Conservation (phyloP, 2,888 invertebrate genomes). For the Perithous albicinctus region DNA sequence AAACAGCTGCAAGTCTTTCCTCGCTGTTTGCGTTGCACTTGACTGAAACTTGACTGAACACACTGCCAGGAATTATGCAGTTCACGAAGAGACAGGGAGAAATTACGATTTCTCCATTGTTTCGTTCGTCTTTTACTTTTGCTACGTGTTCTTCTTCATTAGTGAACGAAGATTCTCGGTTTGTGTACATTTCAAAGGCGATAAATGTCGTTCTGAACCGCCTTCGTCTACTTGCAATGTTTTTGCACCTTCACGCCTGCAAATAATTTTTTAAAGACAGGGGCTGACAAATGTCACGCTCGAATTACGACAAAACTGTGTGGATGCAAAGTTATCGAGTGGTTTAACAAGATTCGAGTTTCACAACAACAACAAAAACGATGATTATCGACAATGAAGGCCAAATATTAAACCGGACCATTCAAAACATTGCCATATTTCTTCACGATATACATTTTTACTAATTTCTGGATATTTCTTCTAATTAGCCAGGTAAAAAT, state of each 20-base stretch:
- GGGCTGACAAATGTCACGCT: too few relatives aligned
- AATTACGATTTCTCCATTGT: conserved; percentile 45
- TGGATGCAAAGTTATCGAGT: not conserved
- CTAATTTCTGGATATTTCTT: conserved; percentile 16
- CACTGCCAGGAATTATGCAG: conserved; percentile 40
- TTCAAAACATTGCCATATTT: not conserved
- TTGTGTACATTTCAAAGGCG: not conserved
- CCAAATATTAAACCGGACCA: not conserved
- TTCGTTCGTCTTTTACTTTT: conserved; percentile 7
- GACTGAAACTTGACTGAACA: conserved; percentile 27
- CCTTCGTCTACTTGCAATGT: not conserved
- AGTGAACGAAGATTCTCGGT: not conserved
- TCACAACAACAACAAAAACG: too few relatives aligned
- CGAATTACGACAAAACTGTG: too few relatives aligned
- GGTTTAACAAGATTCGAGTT: not conserved
- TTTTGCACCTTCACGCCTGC: not conserved
- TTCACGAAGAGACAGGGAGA: conserved; percentile 20
- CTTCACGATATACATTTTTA: not conserved
- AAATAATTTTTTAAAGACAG: too few relatives aligned
- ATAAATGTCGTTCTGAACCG: not conserved
- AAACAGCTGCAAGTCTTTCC: conserved; percentile 32
- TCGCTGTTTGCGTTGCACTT: conserved; percentile 28
- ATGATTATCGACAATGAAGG: not conserved
- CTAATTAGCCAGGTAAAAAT: conserved; percentile 21
- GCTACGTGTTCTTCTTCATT: not conserved